Conservation (phyloP, 1,140 invertebrate genomes). For the Eriosoma lanigerum region DNA sequence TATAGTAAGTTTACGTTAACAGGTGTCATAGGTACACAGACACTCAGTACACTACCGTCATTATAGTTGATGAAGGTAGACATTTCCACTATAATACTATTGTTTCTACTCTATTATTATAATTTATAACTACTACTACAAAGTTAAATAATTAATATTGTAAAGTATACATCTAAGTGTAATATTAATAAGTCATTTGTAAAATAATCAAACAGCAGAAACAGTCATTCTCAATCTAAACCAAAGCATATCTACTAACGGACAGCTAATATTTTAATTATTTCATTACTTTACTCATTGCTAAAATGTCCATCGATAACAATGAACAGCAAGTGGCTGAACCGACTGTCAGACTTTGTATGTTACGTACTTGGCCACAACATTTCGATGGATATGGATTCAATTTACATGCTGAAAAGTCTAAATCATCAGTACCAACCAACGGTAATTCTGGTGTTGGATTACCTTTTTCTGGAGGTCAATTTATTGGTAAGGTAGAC, state of each 20-base stretch:
- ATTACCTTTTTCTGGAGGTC: constrained; percentile 63
- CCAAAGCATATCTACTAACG: too few relatives aligned
- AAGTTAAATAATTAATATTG: too few relatives aligned
- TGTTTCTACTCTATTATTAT: too few relatives aligned
- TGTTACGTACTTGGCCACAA: constrained; percentile 82
- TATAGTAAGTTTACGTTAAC: constrained; percentile 7
- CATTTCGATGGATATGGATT: constrained; percentile 98
- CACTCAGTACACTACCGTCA: too few relatives aligned
- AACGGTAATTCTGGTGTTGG: not conserved
- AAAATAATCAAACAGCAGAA: too few relatives aligned
- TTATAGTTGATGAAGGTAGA: too few relatives aligned
- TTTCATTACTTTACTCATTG: not conserved
- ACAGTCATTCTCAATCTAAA: too few relatives aligned
- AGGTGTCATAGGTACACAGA: not conserved
- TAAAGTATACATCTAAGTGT: too few relatives aligned
- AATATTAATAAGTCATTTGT: too few relatives aligned
- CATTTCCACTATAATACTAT: too few relatives aligned
- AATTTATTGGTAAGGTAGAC: constrained; percentile 98
- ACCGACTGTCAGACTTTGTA: constrained; percentile 68
- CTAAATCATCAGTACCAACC: constrained; percentile 62
- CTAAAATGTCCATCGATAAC: not conserved
- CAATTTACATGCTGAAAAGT: constrained; percentile 97
- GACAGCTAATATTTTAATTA: too few relatives aligned
- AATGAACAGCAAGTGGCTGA: constrained; percentile 19
- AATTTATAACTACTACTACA: too few relatives aligned